Conservation (phyloP, 2,797 vertebrate genomes). For the Leucoraja ocellata region DNA sequence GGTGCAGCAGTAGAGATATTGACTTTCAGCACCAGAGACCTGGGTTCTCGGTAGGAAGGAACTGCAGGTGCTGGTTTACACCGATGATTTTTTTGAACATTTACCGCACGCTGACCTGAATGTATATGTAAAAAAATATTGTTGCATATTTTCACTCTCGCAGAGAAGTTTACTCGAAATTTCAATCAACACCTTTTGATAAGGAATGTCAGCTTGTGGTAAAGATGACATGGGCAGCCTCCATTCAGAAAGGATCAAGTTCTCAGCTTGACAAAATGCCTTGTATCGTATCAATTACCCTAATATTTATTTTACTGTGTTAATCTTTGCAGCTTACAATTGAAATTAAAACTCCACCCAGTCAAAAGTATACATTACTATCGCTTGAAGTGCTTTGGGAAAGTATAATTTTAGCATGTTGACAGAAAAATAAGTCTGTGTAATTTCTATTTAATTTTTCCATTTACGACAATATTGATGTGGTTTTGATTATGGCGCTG, state of each 20-base stretch:
- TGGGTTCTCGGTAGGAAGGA: too few species aligned
- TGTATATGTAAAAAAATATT: neutral
- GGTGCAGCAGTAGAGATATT: too few species aligned
- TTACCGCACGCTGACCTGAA: too few species aligned
- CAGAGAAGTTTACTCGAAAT: neutral
- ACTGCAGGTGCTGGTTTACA: too few species aligned
- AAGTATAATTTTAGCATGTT: neutral
- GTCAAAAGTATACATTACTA: neutral
- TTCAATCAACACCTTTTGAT: constrained; percentile 17
- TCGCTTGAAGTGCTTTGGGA: neutral
- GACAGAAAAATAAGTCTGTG: constrained; percentile 20
- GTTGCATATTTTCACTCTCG: neutral
- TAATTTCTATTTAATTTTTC: neutral
- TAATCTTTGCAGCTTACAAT: neutral
- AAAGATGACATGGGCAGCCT: constrained; percentile 3
- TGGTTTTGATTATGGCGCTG: neutral
- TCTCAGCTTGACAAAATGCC: neutral
- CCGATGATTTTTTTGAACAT: too few species aligned
- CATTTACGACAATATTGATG: neutral
- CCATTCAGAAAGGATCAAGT: constrained; percentile 11
- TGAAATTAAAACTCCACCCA: constrained; percentile 45
- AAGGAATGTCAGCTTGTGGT: neutral
- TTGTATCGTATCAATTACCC: constrained; percentile 1
- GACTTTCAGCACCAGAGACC: too few species aligned
- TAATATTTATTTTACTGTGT: neutral